Evolutionary conservation across 2,888 invertebrate species (phyloP).

Genomic region (Molorchus minor): DNA sequence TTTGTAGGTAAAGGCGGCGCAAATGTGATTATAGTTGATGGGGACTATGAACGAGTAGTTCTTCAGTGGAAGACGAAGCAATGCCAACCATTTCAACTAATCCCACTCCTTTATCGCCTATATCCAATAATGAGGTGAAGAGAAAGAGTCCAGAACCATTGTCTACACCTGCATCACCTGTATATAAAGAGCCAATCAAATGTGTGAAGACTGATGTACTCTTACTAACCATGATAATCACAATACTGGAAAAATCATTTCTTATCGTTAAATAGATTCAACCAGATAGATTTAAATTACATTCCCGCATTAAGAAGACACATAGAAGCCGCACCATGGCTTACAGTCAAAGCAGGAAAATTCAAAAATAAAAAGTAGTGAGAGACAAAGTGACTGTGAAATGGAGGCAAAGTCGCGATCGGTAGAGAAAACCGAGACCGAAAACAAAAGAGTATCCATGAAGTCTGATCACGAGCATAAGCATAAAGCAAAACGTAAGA

Average conservation of each 20-base stretch:
- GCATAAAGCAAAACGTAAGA: conserved; percentile 57
- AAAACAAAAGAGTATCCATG: conserved; percentile 37
- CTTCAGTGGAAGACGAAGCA: conserved; percentile 60
- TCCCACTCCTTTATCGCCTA: conserved; percentile 53
- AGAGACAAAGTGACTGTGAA: conserved; percentile 25
- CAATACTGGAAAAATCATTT: conserved; percentile 21
- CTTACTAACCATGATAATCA: conserved; percentile 42
- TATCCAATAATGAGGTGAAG: conserved; percentile 47
- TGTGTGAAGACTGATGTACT: conserved; percentile 61
- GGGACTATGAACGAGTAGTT: conserved; percentile 66
- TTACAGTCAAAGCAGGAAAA: conserved; percentile 36
- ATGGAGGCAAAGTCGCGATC: conserved; percentile 29
- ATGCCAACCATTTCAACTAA: conserved; percentile 51
- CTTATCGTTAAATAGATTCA: conserved; percentile 52
- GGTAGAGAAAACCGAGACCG: conserved; percentile 39
- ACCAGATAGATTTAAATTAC: conserved; percentile 61
- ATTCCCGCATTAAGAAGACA: conserved; percentile 44
- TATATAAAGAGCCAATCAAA: conserved; percentile 50
- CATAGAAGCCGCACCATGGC: conserved; percentile 41
- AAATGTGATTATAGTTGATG: conserved; percentile 72
- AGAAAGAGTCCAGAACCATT: conserved; percentile 24
- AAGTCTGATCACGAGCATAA: conserved; percentile 37
- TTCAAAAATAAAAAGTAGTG: conserved; percentile 29
- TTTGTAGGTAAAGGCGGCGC: conserved; percentile 74
- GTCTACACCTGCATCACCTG: conserved; percentile 33